Conservation (phyloP, 1,140 invertebrate genomes). For the Marisa cornuarietis region DNA sequence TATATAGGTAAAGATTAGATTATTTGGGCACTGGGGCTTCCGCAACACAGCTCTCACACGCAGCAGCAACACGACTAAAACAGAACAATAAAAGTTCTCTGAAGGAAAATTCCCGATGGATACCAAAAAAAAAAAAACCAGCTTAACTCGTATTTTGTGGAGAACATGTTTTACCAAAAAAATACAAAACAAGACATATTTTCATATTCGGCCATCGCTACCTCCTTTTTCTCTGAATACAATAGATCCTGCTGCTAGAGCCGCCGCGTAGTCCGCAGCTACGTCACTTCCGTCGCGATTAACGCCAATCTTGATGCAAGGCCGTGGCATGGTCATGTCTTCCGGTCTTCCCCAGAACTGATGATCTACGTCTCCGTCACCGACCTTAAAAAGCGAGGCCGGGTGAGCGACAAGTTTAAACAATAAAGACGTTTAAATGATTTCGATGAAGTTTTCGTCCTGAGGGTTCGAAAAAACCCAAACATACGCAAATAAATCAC, state of each 20-base stretch:
- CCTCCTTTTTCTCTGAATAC: constrained; percentile 65
- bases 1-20: not conserved
- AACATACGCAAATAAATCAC: no score
- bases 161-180: no score
- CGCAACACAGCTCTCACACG: not conserved
- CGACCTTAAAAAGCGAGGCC: constrained; percentile 45
- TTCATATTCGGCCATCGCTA: not conserved
- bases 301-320: constrained; percentile 71
- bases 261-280: constrained; percentile 73
- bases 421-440: no score
- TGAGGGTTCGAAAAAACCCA: no score
- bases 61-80: not conserved
- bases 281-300: constrained; percentile 72
- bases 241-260: constrained; percentile 69
- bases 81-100: not conserved
- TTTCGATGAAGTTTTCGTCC: no score
- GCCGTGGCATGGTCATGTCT: constrained; percentile 72
- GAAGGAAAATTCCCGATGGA: not conserved
- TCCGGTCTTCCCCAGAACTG: constrained; percentile 60
- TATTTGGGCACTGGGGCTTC: not conserved
- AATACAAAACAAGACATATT: no score
- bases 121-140: no score
- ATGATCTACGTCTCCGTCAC: constrained; percentile 48
- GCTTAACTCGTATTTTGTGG: no score
- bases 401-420: not conserved